phyloP scores from a whole-genome alignment of 2,113 vertebrate species.

The Emydocephalus ijimae region DNA sequence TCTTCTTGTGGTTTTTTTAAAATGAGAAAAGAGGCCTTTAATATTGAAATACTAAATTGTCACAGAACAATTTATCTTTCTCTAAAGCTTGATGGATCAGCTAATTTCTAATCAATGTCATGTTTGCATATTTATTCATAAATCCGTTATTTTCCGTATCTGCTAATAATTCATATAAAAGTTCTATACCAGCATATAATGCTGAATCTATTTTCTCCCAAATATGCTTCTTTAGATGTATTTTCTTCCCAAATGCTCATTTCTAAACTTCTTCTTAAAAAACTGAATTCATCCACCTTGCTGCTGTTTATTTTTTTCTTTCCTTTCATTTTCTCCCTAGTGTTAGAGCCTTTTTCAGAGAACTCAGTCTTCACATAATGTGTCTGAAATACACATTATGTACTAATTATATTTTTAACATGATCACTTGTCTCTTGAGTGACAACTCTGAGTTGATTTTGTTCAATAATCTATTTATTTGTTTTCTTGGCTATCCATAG shows the following conservation, averaged over 20 bases:
- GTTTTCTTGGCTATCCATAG: background rate
- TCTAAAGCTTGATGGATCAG: background rate
- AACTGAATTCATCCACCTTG: background rate
- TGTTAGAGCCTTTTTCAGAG: background rate
- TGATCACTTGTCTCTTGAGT: background rate
- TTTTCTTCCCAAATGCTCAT: background rate
- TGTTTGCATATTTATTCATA: background rate
- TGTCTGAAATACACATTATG: background rate
- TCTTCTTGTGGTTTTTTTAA: background rate
- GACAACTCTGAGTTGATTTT: background rate
- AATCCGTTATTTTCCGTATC: background rate
- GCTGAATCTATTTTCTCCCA: background rate
- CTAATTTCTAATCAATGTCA: background rate
- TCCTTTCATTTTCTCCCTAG: background rate
- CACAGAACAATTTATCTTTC: background rate
- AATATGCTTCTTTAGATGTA: background rate
- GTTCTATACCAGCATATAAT: background rate
- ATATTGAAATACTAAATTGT: background rate
- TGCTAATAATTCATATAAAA: background rate
- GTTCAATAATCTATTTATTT: background rate
- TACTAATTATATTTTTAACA: background rate
- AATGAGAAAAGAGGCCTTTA: background rate
- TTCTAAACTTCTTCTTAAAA: background rate
- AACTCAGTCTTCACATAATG: background rate
- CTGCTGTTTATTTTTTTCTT: background rate